Evolutionary conservation across 2,113 vertebrate genomes (phyloP), one percentile per base, ranked within the genome.

Genomic region (Nannospalax galili): DNA sequence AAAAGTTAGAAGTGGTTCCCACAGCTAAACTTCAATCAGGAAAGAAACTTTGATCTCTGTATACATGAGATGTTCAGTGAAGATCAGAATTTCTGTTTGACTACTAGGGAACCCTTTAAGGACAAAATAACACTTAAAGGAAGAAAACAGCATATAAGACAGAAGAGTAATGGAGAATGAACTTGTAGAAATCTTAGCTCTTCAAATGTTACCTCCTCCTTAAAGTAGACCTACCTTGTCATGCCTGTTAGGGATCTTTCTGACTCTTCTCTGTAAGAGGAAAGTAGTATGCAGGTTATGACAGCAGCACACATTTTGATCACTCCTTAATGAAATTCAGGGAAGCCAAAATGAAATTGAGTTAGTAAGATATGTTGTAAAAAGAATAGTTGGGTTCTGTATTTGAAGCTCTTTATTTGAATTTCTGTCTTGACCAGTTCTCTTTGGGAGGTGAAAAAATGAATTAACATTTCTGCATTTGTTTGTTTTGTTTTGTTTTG

Each of bases 71-170:
- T 48, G 17, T 8, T 94, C 67, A 74, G 6, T n/a, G 69, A 94
- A 77, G 48, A 85, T 81, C 35, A 95, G 30, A 80, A 73, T 93
- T 84, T 81, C 48, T 74, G 11, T 20, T 60, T 12, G 58, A 93
- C 11, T 75, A 86, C 58, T 80, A 70, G 7, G 26, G 10, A 88
- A 88, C 2, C 12, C 8, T 77, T 67, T 92, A 89, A 70, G 58
- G 30, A 93, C 19, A 56, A 2, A 78, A 87, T 6, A 4, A 69
- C 28, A 28, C 19, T 45, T 42, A 72, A 72, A 67, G 5, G n/a
- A 67, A 84, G 48, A 70, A 65, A 91, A 58, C 15, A 62, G 7
- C 69, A 26, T 30, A 26, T 35, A 79, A 56, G 30, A 64, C 4
- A 77, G 7, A 20, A 85, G 42, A 74, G 3, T 1, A 78, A 78